phyloP scores from a whole-genome alignment of 1,140 invertebrate species.

The Brachionus plicatilis region DNA sequence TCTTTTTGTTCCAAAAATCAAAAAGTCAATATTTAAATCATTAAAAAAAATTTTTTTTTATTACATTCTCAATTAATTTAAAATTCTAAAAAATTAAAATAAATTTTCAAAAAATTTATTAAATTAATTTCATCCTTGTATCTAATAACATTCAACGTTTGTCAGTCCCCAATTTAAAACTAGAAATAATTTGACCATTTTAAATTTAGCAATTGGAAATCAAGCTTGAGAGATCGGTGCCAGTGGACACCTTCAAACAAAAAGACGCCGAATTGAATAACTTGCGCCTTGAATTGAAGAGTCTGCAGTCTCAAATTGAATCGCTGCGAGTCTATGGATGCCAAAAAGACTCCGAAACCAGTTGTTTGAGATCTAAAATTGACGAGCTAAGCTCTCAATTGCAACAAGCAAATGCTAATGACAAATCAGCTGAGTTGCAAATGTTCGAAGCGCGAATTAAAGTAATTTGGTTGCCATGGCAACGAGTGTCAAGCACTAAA shows the following conservation, averaged over 20 bases:
- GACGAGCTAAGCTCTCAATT: background rate
- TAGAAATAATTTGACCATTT: background rate
- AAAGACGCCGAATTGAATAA: background rate
- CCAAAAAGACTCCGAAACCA: background rate
- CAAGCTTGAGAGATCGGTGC: background rate
- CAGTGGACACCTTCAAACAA: background rate
- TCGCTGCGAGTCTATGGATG: background rate
- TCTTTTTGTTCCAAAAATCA: no score
- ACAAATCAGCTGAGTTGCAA: background rate
- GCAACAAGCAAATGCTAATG: background rate
- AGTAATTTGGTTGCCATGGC: background rate
- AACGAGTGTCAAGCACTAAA: background rate
- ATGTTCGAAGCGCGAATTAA: background rate
- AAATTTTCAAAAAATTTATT: no score
- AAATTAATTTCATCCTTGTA: no score
- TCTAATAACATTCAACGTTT: no score
- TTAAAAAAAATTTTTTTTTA: no score
- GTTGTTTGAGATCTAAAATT: background rate
- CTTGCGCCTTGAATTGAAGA: background rate
- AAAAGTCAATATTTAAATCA: no score
- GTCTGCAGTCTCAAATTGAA: background rate
- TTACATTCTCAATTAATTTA: no score
- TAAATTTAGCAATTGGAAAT: slow-evolving; percentile 19
- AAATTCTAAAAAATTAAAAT: no score
- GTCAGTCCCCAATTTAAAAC: no score